Base-by-base conservation (phyloP, 1,140 invertebrate species). In the Drosophila ogumai region DNA sequence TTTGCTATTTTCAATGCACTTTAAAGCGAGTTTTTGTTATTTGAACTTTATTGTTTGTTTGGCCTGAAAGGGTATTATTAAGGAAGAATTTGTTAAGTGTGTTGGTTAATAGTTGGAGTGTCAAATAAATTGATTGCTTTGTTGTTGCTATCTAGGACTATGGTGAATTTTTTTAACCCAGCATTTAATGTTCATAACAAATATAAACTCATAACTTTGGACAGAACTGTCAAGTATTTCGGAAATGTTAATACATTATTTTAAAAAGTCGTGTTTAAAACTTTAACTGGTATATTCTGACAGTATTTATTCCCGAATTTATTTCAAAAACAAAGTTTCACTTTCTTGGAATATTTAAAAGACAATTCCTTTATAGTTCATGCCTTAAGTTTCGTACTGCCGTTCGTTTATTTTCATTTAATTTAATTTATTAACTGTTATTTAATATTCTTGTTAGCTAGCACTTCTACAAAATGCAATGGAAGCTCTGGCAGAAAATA, bases 401-500 rank as follows among this genome's bases (percentile, higher is more conserved):
- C 36, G 22, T 32, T 17, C 28, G 28, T 46, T 34, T n/a, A 25
- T 49, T 12, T 55, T 38, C 36, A 25, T 65, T 66, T 19, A 3
- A 50, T 32, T 75, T 44, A 57, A 38, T 49, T 64, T 77, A 28
- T 58, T 19, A 36, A 43, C 12, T n/a, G 41, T 38, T 38, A 13
- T 55, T 49, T 40, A 43, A 41, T 36, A 47, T 76, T 68, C 44
- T 36, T 52, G 28, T 52, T 73, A 12, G 36, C 15, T 7, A 19
- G 55, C 64, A 61, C 64, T 77, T 69, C 0, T 36, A 12, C 2
- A 40, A 74, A 65, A 55, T 80, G 63, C 55, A 59, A 68, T 50
- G 31, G 25, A 41, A 44, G 56, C 47, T 55, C 75, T 43, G 55
- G 38, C 49, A 40, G 25, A 43, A 36, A 55, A 65, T 49, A 28